Percentiles rank a stretch among this genome's conserved stretches.
Evolutionary conservation across 1,140 invertebrate genomes (phyloP).

Genomic region (Drosophila tropicalis): DNA sequence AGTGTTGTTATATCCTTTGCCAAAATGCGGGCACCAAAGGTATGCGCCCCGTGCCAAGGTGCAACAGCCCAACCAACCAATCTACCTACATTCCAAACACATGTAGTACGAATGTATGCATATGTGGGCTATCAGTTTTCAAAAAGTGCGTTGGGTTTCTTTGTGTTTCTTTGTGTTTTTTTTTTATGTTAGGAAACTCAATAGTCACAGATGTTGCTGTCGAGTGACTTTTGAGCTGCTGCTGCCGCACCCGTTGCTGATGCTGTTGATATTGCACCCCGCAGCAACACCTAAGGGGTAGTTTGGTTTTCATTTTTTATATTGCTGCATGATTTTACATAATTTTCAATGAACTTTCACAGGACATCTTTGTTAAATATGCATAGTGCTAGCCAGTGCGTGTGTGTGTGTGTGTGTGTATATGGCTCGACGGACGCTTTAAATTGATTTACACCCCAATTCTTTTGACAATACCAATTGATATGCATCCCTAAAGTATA

Average conservation of each 20-base stretch:
- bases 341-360: constrained; percentile 59
- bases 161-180: constrained; percentile 22
- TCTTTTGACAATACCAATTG: constrained; percentile 8
- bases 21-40: constrained; percentile 53
- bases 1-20: constrained; percentile 10
- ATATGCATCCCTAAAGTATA: constrained; percentile 33
- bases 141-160: constrained; percentile 39
- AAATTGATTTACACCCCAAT: constrained; percentile 74
- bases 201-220: constrained; percentile 64
- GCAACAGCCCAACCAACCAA: constrained; percentile 44
- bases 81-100: too few relatives aligned
- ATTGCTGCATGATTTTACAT: constrained; percentile 67
- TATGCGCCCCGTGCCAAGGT: constrained; percentile 73
- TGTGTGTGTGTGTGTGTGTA: constrained; percentile 23
- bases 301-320: constrained; percentile 7
- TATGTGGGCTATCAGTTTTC: constrained; percentile 62
- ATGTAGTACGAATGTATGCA: background rate
- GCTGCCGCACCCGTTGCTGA: background rate
- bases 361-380: constrained; percentile 24
- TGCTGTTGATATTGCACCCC: constrained; percentile 34
- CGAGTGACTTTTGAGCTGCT: constrained; percentile 31
- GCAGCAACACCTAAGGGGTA: background rate
- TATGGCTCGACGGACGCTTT: constrained; percentile 73
- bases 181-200: constrained; percentile 40
- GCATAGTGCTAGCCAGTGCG: constrained; percentile 21